Evolutionary conservation across 1,140 invertebrate species (phyloP), one percentile per base, ranked within the genome.

Genomic region (Chionoecetes opilio): DNA sequence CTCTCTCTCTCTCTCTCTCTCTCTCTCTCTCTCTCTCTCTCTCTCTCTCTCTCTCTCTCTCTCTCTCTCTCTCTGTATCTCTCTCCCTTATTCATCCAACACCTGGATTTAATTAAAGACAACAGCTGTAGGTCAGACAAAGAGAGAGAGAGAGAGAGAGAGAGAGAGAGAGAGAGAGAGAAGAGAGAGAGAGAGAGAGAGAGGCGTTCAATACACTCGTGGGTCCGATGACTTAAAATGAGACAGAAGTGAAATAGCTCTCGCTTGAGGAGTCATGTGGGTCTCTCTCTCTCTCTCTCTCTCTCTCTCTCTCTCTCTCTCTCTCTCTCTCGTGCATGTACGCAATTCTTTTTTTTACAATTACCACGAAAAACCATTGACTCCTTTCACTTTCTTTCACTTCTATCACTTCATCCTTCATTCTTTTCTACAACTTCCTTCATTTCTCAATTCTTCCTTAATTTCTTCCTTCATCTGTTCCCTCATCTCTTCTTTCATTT

Each of bases 1-100:
- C 53, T 63, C 63, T 75, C 63, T 75, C 63, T 75, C 63, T 75
- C 63, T 75, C 63, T 75, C 63, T 75, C 63, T 75, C 63, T 75
- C 63, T 75, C 63, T 75, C 63, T 75, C 63, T 75, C 63, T 75
- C 63, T 75, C 63, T 75, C 63, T 75, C 63, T 75, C 63, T 75
- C 63, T 75, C 63, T 75, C 63, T 75, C 63, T 75, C 63, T 75
- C 63, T 75, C 63, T 75, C 63, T 75, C 26, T 75, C 63, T 75
- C 63, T 75, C 63, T 75, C 63, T 75, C 26, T 75, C 63, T 75
- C 11, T 21, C 21, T 75, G 21, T 11, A 17, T 11, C 11, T 75
- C 63, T 21, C 21, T 75, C 41, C 14, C 41, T 75, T 75, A 26
- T 26, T 75, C 11, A 75, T 75, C 26, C 63, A 75, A 75, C 63